Evolutionary conservation across 2,888 invertebrate species (phyloP).

Genomic region (Leucophenga maculata): DNA sequence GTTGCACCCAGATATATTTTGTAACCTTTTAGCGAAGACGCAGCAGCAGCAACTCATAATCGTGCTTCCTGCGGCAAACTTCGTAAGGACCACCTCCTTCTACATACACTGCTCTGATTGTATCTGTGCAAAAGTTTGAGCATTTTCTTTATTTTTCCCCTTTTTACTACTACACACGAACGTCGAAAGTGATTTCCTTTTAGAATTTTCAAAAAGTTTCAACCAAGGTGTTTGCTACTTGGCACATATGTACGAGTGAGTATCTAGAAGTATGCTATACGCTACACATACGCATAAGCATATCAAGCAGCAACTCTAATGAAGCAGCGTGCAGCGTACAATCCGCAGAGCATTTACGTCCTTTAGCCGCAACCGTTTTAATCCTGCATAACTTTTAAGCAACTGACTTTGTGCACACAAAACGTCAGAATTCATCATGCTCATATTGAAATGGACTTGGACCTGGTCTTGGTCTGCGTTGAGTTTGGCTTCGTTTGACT

Average conservation of each 20-base stretch:
- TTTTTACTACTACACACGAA: conserved; percentile 36
- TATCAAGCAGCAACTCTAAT: conserved; percentile 45
- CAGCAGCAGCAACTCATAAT: conserved; percentile 48
- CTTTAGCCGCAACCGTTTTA: conserved; percentile 57
- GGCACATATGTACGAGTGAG: conserved; percentile 9
- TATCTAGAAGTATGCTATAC: not conserved
- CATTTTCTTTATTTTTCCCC: conserved; percentile 48
- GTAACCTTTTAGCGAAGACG: conserved; percentile 14
- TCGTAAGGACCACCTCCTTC: conserved; percentile 13
- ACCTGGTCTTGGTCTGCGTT: not conserved
- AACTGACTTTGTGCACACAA: conserved; percentile 64
- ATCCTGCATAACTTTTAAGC: conserved; percentile 65
- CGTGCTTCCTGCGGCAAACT: conserved; percentile 52
- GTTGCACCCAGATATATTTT: conserved; percentile 54
- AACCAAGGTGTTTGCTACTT: conserved; percentile 58
- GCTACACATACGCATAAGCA: no score
- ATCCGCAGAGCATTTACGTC: conserved; percentile 49
- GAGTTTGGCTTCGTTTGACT: not conserved
- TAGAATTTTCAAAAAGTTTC: conserved; percentile 67
- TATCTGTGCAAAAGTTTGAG: conserved; percentile 50
- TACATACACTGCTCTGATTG: not conserved
- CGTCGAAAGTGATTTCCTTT: conserved; percentile 68
- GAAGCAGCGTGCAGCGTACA: conserved; percentile 47
- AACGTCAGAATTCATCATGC: conserved; percentile 65
- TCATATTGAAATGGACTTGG: conserved; percentile 30